These are phyloP conservation scores for Gryllus longicercus DNA, from an alignment of 2,888 invertebrate species.

Conservation along the genomic window DNA sequence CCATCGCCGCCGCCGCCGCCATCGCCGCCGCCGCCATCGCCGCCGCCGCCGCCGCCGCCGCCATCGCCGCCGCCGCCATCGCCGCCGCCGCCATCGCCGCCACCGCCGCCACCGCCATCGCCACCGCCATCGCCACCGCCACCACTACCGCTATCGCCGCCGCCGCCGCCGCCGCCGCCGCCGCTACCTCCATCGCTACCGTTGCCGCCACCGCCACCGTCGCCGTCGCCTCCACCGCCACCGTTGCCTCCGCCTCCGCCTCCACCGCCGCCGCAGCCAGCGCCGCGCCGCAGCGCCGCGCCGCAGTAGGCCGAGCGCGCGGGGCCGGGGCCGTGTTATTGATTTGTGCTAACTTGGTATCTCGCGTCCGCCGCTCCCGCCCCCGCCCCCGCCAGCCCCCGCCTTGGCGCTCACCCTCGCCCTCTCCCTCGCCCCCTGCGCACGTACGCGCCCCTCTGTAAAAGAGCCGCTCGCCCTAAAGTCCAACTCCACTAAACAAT, in stretches of 20 bases:
- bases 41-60: too few relatives aligned
- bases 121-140: too few relatives aligned
- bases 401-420: background rate
- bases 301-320: background rate
- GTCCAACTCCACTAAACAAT: background rate
- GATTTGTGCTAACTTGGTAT: slow-evolving; percentile 17
- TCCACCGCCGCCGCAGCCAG: background rate
- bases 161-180: too few relatives aligned
- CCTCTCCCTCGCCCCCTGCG: background rate
- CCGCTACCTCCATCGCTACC: too few relatives aligned
- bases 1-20: too few relatives aligned
- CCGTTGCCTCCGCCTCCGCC: background rate
- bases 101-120: too few relatives aligned
- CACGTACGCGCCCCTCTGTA: background rate
- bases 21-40: too few relatives aligned
- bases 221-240: background rate
- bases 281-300: background rate
- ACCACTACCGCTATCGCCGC: too few relatives aligned
- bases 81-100: too few relatives aligned
- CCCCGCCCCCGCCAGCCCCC: background rate
- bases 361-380: slow-evolving; percentile 4
- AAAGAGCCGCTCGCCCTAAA: background rate
- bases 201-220: too few relatives aligned
- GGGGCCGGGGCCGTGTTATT: background rate
- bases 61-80: too few relatives aligned